These are phyloP conservation scores for Hemitrygon akajei DNA, from an alignment of 2,797 vertebrate genomes.

Conservation along the genomic window DNA sequence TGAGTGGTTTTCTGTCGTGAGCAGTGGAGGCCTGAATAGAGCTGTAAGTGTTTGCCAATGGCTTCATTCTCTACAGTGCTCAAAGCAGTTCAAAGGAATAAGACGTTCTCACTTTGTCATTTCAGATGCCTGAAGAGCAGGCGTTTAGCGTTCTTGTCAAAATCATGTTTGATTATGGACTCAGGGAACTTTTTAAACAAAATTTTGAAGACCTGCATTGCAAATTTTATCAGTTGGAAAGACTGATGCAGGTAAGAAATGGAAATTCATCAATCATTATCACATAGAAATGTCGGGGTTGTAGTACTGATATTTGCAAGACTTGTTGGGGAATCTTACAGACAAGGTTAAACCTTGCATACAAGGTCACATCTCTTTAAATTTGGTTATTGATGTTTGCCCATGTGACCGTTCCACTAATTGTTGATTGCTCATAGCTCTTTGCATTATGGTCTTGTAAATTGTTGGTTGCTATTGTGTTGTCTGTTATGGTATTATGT, in stretches of 20 bases:
- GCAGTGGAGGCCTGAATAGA: background rate
- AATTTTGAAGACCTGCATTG: conserved; percentile 99
- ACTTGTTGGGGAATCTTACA: background rate
- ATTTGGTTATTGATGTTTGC: too few relatives aligned
- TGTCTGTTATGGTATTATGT: too few relatives aligned
- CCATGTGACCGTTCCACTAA: too few relatives aligned
- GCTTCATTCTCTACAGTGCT: background rate
- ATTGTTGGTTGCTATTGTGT: too few relatives aligned
- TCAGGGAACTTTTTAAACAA: conserved; percentile 99
- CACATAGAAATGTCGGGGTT: background rate
- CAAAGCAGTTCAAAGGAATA: background rate
- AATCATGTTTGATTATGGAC: conserved; percentile 99
- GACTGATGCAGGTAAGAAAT: conserved; percentile 86
- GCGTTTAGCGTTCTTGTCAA: conserved; percentile 98
- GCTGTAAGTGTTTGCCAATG: background rate
- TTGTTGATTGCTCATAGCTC: too few relatives aligned
- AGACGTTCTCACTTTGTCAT: conserved; percentile 37
- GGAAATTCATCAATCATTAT: background rate
- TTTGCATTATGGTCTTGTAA: too few relatives aligned
- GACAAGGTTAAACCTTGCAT: too few relatives aligned
- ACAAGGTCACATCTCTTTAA: too few relatives aligned
- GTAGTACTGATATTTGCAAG: background rate
- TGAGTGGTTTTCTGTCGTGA: background rate
- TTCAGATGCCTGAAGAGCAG: conserved; percentile 97
- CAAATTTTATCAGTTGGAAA: conserved; percentile 97